Evolutionary conservation across 2,797 vertebrate genomes (phyloP).

Genomic region (Ptychadena robeensis): DNA sequence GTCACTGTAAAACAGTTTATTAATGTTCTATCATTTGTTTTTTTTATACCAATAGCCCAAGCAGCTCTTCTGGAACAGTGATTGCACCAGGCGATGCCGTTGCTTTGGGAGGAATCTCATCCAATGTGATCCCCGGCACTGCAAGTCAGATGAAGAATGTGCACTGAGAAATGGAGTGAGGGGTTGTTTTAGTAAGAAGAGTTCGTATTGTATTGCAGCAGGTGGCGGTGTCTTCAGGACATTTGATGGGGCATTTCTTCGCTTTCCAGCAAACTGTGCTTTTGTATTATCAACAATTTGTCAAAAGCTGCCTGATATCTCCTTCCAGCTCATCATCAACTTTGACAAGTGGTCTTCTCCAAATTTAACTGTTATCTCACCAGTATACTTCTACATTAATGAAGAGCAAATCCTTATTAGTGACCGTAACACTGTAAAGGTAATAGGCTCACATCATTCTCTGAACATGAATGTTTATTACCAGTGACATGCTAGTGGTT

Average conservation of each 20-base stretch:
- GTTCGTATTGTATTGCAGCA: slow-evolving; percentile 90
- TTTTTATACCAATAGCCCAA: slow-evolving; percentile 82
- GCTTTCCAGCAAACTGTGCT: slow-evolving; percentile 94
- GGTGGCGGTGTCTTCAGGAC: slow-evolving; percentile 94
- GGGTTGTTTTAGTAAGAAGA: slow-evolving; percentile 89
- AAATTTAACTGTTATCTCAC: slow-evolving; percentile 96
- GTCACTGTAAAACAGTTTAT: background rate
- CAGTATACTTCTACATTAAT: slow-evolving; percentile 95
- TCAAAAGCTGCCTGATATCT: slow-evolving; percentile 95
- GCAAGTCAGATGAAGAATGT: slow-evolving; percentile 93
- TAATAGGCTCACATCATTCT: slow-evolving; percentile 62
- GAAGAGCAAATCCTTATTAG: slow-evolving; percentile 97
- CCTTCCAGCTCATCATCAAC: slow-evolving; percentile 98
- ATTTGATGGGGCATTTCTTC: slow-evolving; percentile 93
- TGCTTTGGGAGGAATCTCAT: slow-evolving; percentile 96
- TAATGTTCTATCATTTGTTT: background rate
- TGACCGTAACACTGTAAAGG: slow-evolving; percentile 91
- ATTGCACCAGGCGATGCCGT: slow-evolving; percentile 95
- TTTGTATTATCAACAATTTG: slow-evolving; percentile 98
- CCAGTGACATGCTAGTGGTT: background rate
- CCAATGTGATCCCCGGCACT: slow-evolving; percentile 93
- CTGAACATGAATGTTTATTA: background rate
- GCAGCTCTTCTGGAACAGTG: slow-evolving; percentile 94
- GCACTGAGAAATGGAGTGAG: slow-evolving; percentile 84
- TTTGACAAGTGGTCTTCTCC: slow-evolving; percentile 97